These are phyloP conservation scores for Strigamia transsilvanica DNA, from an alignment of 2,888 invertebrate species.

Conservation along the genomic window DNA sequence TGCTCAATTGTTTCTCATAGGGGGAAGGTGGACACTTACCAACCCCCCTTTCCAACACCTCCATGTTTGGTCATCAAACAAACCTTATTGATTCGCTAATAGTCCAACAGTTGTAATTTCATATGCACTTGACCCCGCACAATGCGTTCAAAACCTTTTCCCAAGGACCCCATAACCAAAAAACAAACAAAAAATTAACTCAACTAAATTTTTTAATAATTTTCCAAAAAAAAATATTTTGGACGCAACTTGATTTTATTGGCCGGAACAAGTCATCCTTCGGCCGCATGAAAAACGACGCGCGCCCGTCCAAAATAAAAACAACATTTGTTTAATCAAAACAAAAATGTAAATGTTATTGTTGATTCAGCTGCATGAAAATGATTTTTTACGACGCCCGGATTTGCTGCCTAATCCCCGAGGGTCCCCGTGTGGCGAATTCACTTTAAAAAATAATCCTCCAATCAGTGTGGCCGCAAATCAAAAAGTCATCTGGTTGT, in stretches of 20 bases:
- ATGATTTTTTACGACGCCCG: background rate
- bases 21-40: constrained; percentile 25
- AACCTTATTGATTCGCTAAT: constrained; percentile 21
- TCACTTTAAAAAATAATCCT: constrained; percentile 36
- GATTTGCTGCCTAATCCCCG: background rate
- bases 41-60: background rate
- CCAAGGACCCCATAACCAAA: background rate
- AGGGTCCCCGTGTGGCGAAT: constrained; percentile 16
- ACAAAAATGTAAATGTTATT: background rate
- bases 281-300: too few relatives aligned
- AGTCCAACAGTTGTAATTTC: background rate
- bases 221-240: too few relatives aligned
- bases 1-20: constrained; percentile 39
- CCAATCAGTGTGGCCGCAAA: constrained; percentile 29
- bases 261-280: too few relatives aligned
- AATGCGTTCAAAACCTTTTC: background rate
- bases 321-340: too few relatives aligned
- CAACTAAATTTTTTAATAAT: background rate
- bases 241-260: too few relatives aligned
- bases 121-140: background rate
- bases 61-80: constrained; percentile 35
- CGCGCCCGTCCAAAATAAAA: too few relatives aligned
- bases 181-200: background rate
- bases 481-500: constrained; percentile 35
- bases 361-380: background rate